phyloP scores from a whole-genome alignment of 2,113 vertebrate genomes.

The Stigmatopora nigra region DNA sequence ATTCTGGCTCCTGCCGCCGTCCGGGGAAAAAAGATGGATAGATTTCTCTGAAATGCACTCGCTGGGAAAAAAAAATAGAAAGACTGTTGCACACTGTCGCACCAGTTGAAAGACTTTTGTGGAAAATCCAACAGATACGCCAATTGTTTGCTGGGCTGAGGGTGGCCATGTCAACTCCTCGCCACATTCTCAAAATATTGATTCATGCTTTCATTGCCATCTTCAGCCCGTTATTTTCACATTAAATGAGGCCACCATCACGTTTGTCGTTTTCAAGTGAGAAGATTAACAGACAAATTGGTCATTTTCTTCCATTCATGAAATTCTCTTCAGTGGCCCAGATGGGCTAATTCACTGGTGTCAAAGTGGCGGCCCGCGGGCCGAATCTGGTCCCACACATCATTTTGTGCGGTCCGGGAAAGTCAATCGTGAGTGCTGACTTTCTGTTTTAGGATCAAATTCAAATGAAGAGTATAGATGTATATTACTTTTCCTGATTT shows the following conservation, averaged over 20 bases:
- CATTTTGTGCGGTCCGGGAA: too few relatives aligned
- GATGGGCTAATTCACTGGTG: too few relatives aligned
- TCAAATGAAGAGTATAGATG: too few relatives aligned
- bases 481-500: too few relatives aligned
- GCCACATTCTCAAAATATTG: slow-evolving; percentile 54
- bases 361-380: too few relatives aligned
- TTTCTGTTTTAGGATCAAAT: too few relatives aligned
- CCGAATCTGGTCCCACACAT: too few relatives aligned
- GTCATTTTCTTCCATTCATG: too few relatives aligned
- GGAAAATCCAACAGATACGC: slow-evolving; percentile 42
- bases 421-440: too few relatives aligned
- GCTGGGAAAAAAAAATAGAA: slow-evolving; percentile 65
- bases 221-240: slow-evolving; percentile 22
- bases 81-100: slow-evolving; percentile 64
- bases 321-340: too few relatives aligned
- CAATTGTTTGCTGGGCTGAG: slow-evolving; percentile 12
- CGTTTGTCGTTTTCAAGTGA: slow-evolving; percentile 5
- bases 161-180: slow-evolving; percentile 51
- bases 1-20: slow-evolving; percentile 68
- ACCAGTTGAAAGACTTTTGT: slow-evolving; percentile 65
- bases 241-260: slow-evolving; percentile 20
- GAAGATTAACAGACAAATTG: neutral
- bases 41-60: slow-evolving; percentile 73
- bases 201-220: slow-evolving; percentile 50
- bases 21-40: slow-evolving; percentile 72